phyloP scores from a whole-genome alignment of 2,797 vertebrate species.

The Gymnoscopelus braueri region DNA sequence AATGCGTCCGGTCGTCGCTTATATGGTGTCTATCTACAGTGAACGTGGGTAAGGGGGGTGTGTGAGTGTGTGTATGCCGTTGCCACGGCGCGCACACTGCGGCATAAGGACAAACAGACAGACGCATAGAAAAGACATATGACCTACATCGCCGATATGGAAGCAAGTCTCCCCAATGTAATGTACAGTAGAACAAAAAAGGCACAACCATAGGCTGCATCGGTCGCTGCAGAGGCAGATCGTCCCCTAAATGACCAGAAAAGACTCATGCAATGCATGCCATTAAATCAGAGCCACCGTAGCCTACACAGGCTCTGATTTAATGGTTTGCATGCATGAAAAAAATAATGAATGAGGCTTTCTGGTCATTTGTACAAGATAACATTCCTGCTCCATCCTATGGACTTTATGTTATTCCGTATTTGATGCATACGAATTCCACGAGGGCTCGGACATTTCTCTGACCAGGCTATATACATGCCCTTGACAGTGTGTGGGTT shows the following conservation, averaged over 20 bases:
- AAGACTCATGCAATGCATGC: neutral
- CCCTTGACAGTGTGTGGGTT: slow-evolving; percentile 45
- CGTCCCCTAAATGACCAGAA: neutral
- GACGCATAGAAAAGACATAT: slow-evolving; percentile 4
- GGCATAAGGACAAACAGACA: slow-evolving; percentile 65
- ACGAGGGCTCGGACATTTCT: neutral
- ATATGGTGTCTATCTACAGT: slow-evolving; percentile 18
- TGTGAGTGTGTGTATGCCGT: slow-evolving; percentile 38
- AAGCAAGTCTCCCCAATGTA: slow-evolving; percentile 14
- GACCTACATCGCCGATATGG: slow-evolving; percentile 43
- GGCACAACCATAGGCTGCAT: too few species aligned
- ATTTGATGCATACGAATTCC: neutral
- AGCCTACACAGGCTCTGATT: too few species aligned
- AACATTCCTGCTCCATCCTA: too few species aligned
- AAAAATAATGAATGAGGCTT: too few species aligned
- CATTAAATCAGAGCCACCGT: too few species aligned
- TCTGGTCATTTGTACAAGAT: too few species aligned
- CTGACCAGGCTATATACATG: slow-evolving; percentile 7
- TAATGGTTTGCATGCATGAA: too few species aligned
- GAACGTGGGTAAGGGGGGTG: slow-evolving; percentile 33
- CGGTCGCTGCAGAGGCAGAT: neutral
- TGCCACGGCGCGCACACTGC: slow-evolving; percentile 77
- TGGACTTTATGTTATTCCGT: too few species aligned
- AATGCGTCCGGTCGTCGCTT: neutral
- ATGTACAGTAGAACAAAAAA: neutral